These are phyloP conservation scores for Ormyrus labotus DNA, from an alignment of 2,888 invertebrate genomes.

Conservation along the genomic window DNA sequence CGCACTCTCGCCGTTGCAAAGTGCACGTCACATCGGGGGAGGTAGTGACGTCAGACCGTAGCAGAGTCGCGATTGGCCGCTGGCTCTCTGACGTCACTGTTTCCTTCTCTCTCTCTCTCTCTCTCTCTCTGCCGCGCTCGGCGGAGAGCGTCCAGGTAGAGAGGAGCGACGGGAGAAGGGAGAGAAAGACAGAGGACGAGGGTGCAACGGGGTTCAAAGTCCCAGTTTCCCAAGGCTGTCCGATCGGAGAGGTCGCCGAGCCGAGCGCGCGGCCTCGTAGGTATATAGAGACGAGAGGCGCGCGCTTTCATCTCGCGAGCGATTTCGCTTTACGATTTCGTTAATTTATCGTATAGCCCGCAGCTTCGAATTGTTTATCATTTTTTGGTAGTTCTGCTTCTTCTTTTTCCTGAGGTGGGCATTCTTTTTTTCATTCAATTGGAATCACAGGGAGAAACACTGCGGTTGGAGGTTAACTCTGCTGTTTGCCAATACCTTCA, in stretches of 20 bases:
- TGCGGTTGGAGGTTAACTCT: too few species aligned
- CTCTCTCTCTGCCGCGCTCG: conserved; percentile 55
- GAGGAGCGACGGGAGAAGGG: neutral
- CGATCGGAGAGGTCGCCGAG: conserved; percentile 69
- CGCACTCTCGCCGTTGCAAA: conserved; percentile 44
- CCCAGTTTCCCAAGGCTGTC: conserved; percentile 74
- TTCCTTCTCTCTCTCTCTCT: conserved; percentile 38
- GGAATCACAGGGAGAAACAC: too few species aligned
- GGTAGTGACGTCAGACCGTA: conserved; percentile 71
- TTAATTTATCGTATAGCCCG: too few species aligned
- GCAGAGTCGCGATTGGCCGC: conserved; percentile 68
- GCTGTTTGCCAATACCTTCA: too few species aligned
- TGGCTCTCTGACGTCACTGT: conserved; percentile 70
- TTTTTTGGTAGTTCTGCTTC: conserved; percentile 6
- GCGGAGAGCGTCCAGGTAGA: conserved; percentile 34
- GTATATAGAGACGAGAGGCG: conserved; percentile 31
- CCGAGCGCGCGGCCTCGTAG: conserved; percentile 60
- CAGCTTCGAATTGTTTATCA: neutral
- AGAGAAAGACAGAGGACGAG: conserved; percentile 31
- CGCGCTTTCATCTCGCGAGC: neutral
- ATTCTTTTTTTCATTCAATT: too few species aligned
- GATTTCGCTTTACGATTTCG: neutral
- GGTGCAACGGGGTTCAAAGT: conserved; percentile 74
- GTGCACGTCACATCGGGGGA: conserved; percentile 71
- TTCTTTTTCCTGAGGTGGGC: neutral